Evolutionary conservation across 64 coral and sea anemone species (phyloP).

Genomic region (Actinia tenebrosa): DNA sequence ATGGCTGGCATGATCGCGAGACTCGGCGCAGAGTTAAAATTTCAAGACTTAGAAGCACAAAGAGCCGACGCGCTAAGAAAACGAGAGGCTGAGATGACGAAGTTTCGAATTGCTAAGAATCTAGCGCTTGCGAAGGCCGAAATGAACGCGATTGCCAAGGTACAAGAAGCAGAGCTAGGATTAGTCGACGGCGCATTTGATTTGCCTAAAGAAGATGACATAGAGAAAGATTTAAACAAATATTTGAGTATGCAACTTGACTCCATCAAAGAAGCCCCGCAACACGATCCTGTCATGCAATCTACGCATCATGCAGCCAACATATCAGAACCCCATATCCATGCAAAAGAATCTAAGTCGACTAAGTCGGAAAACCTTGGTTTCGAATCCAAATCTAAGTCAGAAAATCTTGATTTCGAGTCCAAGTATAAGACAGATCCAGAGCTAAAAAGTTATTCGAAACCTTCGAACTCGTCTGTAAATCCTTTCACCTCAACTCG

Average conservation of each 20-base stretch:
- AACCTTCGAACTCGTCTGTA: too few relatives aligned
- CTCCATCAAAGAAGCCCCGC: not conserved
- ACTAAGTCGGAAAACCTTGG: not conserved
- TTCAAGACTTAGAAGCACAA: not conserved
- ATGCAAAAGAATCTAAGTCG: not conserved
- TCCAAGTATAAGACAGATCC: too few relatives aligned
- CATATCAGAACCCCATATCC: not conserved
- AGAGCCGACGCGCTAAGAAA: not conserved
- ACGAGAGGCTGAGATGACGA: conserved; percentile 20
- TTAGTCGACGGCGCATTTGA: not conserved
- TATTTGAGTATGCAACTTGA: not conserved
- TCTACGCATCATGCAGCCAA: not conserved
- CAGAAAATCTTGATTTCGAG: too few relatives aligned
- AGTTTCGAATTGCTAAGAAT: conserved; percentile 5
- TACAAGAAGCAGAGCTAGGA: not conserved
- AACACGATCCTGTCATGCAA: not conserved
- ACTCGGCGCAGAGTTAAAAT: conserved; percentile 6
- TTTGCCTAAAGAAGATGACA: conserved; percentile 18
- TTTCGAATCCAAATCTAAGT: not conserved
- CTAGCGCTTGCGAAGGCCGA: conserved; percentile 25
- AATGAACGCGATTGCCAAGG: conserved; percentile 10
- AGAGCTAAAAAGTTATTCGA: too few relatives aligned
- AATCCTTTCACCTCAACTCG: too few relatives aligned
- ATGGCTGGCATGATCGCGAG: conserved; percentile 3
- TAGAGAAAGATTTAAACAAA: conserved; percentile 17